These are phyloP conservation scores for Hybos culiciformis DNA, from an alignment of 2,888 invertebrate species.

Conservation along the genomic window DNA sequence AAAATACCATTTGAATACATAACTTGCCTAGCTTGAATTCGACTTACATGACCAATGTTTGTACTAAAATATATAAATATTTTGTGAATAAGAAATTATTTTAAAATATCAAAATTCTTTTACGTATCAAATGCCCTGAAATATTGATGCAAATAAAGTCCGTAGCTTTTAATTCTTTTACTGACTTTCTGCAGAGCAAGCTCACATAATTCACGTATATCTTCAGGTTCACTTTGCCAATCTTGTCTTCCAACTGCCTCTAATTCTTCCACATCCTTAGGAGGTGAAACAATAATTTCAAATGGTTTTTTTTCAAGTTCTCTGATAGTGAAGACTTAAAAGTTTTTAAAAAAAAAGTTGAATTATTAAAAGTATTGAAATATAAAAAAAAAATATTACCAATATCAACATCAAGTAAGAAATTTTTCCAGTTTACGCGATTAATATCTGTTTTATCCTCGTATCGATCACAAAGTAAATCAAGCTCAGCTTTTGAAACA, in stretches of 20 bases:
- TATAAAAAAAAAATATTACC: slow-evolving; percentile 33
- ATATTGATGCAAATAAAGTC: slow-evolving; percentile 50
- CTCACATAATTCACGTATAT: slow-evolving; percentile 42
- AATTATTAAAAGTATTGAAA: too few relatives aligned
- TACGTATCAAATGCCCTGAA: slow-evolving; percentile 60
- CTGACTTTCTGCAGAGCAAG: slow-evolving; percentile 49
- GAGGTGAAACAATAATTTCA: slow-evolving; percentile 42
- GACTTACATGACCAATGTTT: slow-evolving; percentile 57
- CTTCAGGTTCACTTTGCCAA: slow-evolving; percentile 34
- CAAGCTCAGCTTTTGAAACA: slow-evolving; percentile 47
- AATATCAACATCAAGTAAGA: slow-evolving; percentile 64
- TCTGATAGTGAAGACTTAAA: slow-evolving; percentile 47
- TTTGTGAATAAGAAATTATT: background rate
- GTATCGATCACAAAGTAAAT: slow-evolving; percentile 51
- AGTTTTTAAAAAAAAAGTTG: background rate
- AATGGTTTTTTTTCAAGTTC: slow-evolving; percentile 55
- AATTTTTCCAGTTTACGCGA: slow-evolving; percentile 59
- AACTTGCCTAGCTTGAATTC: slow-evolving; percentile 55
- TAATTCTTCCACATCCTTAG: slow-evolving; percentile 38
- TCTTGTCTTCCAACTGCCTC: slow-evolving; percentile 37
- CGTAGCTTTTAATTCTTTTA: slow-evolving; percentile 44
- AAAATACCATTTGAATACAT: slow-evolving; percentile 53
- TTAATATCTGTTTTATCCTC: slow-evolving; percentile 54
- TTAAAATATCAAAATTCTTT: background rate
- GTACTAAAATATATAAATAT: slow-evolving; percentile 35